Conservation (phyloP, 2,113 vertebrate genomes). For the Thalassoma bifasciatum region DNA sequence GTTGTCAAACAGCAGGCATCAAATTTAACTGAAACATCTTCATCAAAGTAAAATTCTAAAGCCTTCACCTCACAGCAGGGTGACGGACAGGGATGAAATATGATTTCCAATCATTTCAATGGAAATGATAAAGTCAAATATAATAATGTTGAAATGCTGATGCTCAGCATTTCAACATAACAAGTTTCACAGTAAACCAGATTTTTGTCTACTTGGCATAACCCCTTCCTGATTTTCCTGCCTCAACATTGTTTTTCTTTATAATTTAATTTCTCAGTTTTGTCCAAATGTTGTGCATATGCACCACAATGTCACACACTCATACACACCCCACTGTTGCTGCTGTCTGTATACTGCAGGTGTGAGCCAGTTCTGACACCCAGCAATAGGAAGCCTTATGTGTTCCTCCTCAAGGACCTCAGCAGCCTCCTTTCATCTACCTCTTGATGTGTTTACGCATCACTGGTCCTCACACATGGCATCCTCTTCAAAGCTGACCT, state of each 20-base stretch:
- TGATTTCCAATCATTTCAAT: conserved; percentile 4
- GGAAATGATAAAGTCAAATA: too few species aligned
- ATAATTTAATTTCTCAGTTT: neutral
- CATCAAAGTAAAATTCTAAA: neutral
- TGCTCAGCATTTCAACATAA: too few species aligned
- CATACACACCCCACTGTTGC: neutral
- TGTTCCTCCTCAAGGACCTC: conserved; percentile 30
- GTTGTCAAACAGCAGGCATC: too few species aligned
- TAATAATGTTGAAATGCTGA: too few species aligned
- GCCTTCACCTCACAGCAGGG: neutral
- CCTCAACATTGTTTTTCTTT: neutral
- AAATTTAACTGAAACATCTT: neutral
- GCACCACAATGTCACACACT: neutral
- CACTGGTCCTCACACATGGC: conserved; percentile 52
- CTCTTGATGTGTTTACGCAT: conserved; percentile 38
- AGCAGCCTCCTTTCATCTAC: conserved; percentile 32
- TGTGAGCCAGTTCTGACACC: conserved; percentile 33
- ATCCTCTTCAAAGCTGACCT: conserved; percentile 60
- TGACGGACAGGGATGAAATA: neutral
- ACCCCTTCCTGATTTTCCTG: neutral
- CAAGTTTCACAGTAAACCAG: neutral
- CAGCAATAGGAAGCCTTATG: conserved; percentile 2
- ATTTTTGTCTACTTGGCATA: neutral
- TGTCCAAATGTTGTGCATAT: conserved; percentile 6
- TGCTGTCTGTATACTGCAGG: conserved; percentile 19